Percentiles rank a stretch among this genome's conserved stretches.
These are phyloP conservation scores for Dendrocopos noguchii DNA, from an alignment of 2,113 vertebrate genomes.

Conservation along the genomic window DNA sequence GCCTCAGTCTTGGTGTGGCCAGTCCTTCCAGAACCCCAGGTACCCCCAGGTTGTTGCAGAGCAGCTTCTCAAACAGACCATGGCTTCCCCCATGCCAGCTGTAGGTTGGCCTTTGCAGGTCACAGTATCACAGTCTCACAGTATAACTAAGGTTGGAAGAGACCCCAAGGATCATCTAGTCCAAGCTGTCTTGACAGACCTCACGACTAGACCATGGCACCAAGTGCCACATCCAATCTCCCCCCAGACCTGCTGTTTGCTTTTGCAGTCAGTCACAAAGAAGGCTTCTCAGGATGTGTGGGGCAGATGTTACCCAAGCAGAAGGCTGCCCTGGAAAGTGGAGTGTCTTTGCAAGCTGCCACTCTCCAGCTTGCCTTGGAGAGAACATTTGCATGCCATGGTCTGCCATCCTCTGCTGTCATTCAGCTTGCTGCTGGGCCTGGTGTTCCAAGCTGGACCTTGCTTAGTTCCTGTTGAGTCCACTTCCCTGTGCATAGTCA, in stretches of 20 bases:
- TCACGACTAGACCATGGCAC: too few species aligned
- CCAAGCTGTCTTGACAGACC: too few species aligned
- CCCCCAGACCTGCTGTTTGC: background rate
- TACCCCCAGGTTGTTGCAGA: background rate
- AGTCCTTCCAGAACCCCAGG: background rate
- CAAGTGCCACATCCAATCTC: too few species aligned
- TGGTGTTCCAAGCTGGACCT: background rate
- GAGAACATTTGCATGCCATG: background rate
- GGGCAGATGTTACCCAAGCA: background rate
- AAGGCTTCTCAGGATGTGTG: background rate
- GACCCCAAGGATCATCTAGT: too few species aligned
- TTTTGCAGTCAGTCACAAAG: background rate
- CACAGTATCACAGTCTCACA: too few species aligned
- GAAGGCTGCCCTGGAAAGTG: background rate
- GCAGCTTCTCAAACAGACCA: background rate
- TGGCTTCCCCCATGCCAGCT: background rate
- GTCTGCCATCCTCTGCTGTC: background rate
- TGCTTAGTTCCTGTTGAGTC: background rate
- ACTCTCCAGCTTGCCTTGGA: background rate
- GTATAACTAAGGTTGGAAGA: too few species aligned
- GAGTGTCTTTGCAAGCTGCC: background rate
- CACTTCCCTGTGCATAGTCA: background rate
- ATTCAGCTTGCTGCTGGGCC: background rate
- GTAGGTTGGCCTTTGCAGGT: background rate
- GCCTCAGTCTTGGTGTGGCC: background rate